Evolutionary conservation across 2,888 invertebrate species (phyloP).

Genomic region (Thyatira batis): DNA sequence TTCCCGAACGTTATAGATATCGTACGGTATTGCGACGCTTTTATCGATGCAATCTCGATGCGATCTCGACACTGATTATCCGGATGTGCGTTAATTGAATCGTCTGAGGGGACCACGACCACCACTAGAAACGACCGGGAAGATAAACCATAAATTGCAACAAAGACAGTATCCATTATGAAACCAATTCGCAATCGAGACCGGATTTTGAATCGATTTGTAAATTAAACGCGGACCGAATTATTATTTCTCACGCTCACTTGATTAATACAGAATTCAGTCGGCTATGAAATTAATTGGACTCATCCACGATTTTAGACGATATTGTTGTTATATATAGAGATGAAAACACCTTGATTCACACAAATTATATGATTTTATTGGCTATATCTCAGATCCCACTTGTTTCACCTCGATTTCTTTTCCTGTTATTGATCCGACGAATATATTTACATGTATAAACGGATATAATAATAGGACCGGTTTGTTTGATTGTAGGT

Average conservation of each 20-base stretch:
- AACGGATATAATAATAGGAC: constrained; percentile 33
- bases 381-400: constrained; percentile 29
- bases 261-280: constrained; percentile 10
- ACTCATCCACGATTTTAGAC: constrained; percentile 11
- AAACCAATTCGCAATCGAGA: neutral
- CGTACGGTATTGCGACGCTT: constrained; percentile 42
- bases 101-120: constrained; percentile 31
- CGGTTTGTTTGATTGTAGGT: constrained; percentile 34
- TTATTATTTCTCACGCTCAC: constrained; percentile 34
- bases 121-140: neutral
- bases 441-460: constrained; percentile 33
- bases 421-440: constrained; percentile 53
- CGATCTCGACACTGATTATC: constrained; percentile 39
- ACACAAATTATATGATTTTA: constrained; percentile 24
- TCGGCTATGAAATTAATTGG: neutral
- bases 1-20: constrained; percentile 27
- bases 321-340: constrained; percentile 13
- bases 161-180: constrained; percentile 9
- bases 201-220: neutral
- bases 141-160: neutral
- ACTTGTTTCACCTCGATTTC: constrained; percentile 42
- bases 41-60: constrained; percentile 26
- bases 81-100: constrained; percentile 58
- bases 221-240: constrained; percentile 2
- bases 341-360: constrained; percentile 13